phyloP scores from a whole-genome alignment of 2,888 invertebrate genomes.

The Drosophila affinis region DNA sequence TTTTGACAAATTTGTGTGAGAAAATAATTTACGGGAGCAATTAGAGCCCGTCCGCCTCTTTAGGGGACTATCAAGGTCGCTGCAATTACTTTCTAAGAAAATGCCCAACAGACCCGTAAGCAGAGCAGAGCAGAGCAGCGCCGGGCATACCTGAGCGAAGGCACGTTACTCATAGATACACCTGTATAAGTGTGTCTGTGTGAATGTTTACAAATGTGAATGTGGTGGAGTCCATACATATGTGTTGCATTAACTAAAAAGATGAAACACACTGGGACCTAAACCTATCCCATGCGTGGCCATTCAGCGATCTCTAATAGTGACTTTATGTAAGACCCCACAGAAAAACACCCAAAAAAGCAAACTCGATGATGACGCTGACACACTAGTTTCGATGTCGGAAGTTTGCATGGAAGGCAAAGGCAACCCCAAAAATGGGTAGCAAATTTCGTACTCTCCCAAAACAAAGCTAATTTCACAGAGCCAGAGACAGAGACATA shows the following conservation, averaged over 20 bases:
- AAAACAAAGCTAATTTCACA: slow-evolving; percentile 34
- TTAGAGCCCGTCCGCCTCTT: slow-evolving; percentile 28
- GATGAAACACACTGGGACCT: slow-evolving; percentile 54
- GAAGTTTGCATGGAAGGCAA: slow-evolving; percentile 18
- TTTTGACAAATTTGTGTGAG: slow-evolving; percentile 45
- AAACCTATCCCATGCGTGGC: slow-evolving; percentile 21
- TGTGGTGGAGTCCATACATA: slow-evolving; percentile 1
- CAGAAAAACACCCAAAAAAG: slow-evolving; percentile 56
- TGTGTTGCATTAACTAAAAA: slow-evolving; percentile 72
- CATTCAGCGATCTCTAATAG: slow-evolving; percentile 65
- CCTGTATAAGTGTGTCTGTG: slow-evolving; percentile 11
- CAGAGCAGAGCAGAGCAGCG: neutral
- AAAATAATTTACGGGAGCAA: slow-evolving; percentile 58
- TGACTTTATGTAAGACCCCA: slow-evolving; percentile 68
- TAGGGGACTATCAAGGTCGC: slow-evolving; percentile 55
- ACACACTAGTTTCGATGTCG: slow-evolving; percentile 22
- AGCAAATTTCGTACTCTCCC: slow-evolving; percentile 42
- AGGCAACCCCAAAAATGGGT: slow-evolving; percentile 32
- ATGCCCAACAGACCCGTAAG: slow-evolving; percentile 13
- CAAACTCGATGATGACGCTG: slow-evolving; percentile 34
- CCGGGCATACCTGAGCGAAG: slow-evolving; percentile 29
- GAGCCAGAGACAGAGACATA: slow-evolving; percentile 17
- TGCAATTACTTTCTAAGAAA: slow-evolving; percentile 62
- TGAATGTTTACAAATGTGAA: too few species aligned
- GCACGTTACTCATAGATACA: slow-evolving; percentile 60